phyloP scores from a whole-genome alignment of 2,888 invertebrate genomes.

The Pedicia rivosa region DNA sequence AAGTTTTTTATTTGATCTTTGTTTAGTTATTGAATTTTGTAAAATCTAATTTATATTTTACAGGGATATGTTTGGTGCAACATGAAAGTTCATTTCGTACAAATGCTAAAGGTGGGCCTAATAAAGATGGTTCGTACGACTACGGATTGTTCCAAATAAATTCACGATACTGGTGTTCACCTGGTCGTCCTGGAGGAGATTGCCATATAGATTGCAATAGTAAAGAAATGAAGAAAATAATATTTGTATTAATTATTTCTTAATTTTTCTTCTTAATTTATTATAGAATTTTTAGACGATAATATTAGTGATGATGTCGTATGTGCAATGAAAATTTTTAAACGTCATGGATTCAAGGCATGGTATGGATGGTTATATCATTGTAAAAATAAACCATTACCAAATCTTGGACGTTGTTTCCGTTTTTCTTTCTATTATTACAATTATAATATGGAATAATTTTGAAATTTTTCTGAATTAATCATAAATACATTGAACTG shows the following conservation, averaged over 20 bases:
- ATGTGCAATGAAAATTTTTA: constrained; percentile 44
- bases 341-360: constrained; percentile 38
- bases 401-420: too few relatives aligned
- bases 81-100: constrained; percentile 14
- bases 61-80: not conserved
- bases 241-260: not conserved
- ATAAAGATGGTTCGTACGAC: constrained; percentile 27
- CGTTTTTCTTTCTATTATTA: too few relatives aligned
- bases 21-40: too few relatives aligned
- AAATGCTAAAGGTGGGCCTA: constrained; percentile 14
- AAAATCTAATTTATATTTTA: too few relatives aligned
- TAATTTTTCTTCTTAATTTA: constrained; percentile 4
- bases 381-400: not conserved
- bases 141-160: constrained; percentile 37
- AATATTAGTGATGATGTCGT: constrained; percentile 46
- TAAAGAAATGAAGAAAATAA: constrained; percentile 12
- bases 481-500: too few relatives aligned
- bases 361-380: constrained; percentile 22
- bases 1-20: too few relatives aligned
- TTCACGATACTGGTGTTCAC: constrained; percentile 33
- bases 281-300: constrained; percentile 45
- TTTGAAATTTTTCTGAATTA: too few relatives aligned
- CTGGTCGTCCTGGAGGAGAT: constrained; percentile 28
- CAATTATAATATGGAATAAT: too few relatives aligned
- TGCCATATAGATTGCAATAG: constrained; percentile 30